Conservation (phyloP, 2,888 invertebrate species). For the Melolontha melolontha region DNA sequence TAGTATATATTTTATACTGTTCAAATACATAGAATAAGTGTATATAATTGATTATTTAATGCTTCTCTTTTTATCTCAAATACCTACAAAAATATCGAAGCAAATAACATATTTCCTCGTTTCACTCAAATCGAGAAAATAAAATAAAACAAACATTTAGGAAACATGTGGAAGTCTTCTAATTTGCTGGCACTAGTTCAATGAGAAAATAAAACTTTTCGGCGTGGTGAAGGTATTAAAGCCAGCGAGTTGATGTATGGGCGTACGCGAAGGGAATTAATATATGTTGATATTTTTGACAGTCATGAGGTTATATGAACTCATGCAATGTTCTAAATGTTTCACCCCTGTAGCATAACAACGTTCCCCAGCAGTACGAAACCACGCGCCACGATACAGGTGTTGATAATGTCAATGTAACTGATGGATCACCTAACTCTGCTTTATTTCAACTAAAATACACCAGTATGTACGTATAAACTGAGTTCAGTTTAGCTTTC, state of each 20-base stretch:
- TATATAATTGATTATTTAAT: no score
- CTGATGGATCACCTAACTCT: slow-evolving; percentile 54
- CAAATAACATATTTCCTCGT: no score
- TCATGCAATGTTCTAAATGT: slow-evolving; percentile 42
- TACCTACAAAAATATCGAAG: no score
- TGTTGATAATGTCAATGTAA: slow-evolving; percentile 57
- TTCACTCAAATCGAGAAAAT: no score
- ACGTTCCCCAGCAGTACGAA: slow-evolving; percentile 29
- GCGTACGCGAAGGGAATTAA: slow-evolving; percentile 40
- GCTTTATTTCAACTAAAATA: slow-evolving; percentile 36
- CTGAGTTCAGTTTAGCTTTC: not conserved
- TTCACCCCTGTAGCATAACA: slow-evolving; percentile 34
- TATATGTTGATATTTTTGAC: slow-evolving; percentile 44
- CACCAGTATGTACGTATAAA: not conserved
- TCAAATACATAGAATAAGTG: no score
- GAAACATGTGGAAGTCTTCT: no score
- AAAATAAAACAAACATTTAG: no score
- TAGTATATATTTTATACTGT: no score
- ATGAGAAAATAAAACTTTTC: slow-evolving; percentile 10
- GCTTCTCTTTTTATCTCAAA: no score
- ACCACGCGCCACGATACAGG: slow-evolving; percentile 56
- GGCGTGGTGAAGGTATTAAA: slow-evolving; percentile 19
- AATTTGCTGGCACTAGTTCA: not conserved
- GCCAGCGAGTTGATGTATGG: slow-evolving; percentile 21
- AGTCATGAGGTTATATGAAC: slow-evolving; percentile 42